phyloP scores from a whole-genome alignment of 2,888 invertebrate species.

The Dorcus hopei region DNA sequence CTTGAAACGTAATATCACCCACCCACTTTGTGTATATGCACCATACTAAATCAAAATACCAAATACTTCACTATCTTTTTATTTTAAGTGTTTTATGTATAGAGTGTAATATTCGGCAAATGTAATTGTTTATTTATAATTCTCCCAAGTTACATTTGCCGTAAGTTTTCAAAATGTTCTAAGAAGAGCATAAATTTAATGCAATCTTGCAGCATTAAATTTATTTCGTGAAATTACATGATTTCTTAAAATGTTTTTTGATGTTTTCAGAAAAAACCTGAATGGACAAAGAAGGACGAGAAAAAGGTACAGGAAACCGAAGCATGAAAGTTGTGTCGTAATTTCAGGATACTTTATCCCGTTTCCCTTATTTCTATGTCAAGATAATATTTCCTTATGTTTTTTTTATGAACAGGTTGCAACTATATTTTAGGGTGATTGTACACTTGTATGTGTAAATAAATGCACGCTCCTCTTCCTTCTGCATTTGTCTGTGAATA shows the following conservation, averaged over 20 bases:
- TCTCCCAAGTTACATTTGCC: too few species aligned
- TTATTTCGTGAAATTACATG: background rate
- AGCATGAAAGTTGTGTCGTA: constrained; percentile 59
- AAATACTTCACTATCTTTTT: too few species aligned
- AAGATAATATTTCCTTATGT: background rate
- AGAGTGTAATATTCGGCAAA: too few species aligned
- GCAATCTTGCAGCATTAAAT: constrained; percentile 3
- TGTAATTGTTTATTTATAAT: too few species aligned
- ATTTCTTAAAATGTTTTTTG: constrained; percentile 22
- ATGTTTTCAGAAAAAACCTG: constrained; percentile 82
- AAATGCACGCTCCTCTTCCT: constrained; percentile 19
- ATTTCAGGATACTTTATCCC: too few species aligned
- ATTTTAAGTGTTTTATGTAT: too few species aligned
- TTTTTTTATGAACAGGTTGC: constrained; percentile 1
- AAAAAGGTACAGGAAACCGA: constrained; percentile 83
- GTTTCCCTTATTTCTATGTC: too few species aligned
- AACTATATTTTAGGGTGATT: constrained; percentile 16
- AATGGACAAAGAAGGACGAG: constrained; percentile 92
- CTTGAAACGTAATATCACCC: too few species aligned
- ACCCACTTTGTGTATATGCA: too few species aligned
- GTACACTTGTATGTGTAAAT: constrained; percentile 9
- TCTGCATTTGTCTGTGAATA: constrained; percentile 15
- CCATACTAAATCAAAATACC: too few species aligned
- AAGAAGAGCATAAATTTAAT: constrained; percentile 10
- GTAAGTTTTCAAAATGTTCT: constrained; percentile 22